Evolutionary conservation across 2,797 vertebrate species (phyloP).

Genomic region (Oreochromis grahami): DNA sequence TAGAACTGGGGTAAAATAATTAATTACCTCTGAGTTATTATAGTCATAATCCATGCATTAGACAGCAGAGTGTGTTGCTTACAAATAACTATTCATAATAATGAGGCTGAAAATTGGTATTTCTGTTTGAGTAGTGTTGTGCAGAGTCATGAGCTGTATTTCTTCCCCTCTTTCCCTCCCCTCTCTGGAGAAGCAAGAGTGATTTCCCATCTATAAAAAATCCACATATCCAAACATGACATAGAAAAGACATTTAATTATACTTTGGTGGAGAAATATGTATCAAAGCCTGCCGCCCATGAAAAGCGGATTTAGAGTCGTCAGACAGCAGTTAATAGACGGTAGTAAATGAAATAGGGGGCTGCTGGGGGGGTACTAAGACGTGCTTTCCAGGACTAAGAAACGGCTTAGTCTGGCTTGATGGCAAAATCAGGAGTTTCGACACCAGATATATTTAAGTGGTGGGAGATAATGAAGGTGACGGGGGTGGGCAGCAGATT

Average conservation of each 20-base stretch:
- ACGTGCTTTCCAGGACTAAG: constrained; percentile 66
- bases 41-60: constrained; percentile 37
- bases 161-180: constrained; percentile 4
- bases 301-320: constrained; percentile 66
- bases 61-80: constrained; percentile 30
- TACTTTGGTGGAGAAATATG: constrained; percentile 60
- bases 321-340: constrained; percentile 71
- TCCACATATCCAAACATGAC: constrained; percentile 59
- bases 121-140: constrained; percentile 51
- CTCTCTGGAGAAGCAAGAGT: constrained; percentile 28
- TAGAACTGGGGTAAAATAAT: constrained; percentile 37
- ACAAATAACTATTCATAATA: constrained; percentile 59
- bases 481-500: constrained; percentile 22
- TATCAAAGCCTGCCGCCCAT: constrained; percentile 57
- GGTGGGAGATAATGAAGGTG: constrained; percentile 44
- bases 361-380: constrained; percentile 44
- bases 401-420: constrained; percentile 62
- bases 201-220: constrained; percentile 57
- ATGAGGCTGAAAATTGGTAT: constrained; percentile 47
- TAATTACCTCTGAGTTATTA: constrained; percentile 55
- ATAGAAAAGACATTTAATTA: constrained; percentile 76
- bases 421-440: constrained; percentile 54
- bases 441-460: constrained; percentile 31
- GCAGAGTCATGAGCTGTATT: constrained; percentile 40
- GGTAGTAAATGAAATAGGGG: constrained; percentile 67